Evolutionary conservation across 2,797 vertebrate genomes (phyloP).

Genomic region (Myoxocephalus aenaeus): DNA sequence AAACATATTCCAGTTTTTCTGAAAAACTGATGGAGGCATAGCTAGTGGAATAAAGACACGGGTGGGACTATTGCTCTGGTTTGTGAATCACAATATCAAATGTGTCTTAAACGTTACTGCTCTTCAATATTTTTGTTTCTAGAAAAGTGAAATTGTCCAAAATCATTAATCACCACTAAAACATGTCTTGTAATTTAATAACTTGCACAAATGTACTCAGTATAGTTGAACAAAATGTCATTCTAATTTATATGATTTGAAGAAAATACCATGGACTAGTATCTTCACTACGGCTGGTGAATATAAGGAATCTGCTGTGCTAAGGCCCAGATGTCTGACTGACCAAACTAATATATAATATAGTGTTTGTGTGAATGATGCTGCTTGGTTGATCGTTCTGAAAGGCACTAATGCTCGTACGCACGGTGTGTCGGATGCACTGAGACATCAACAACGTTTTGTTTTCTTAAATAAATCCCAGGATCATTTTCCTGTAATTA

Average conservation of each 20-base stretch:
- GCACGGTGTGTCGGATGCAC: constrained; percentile 27
- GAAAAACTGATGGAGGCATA: neutral
- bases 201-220: neutral
- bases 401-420: constrained; percentile 27
- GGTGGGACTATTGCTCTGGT: neutral
- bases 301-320: neutral
- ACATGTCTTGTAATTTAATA: neutral
- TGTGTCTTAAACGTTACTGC: neutral
- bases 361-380: constrained; percentile 17
- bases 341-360: constrained; percentile 13
- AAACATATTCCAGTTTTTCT: neutral
- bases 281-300: neutral
- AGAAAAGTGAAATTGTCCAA: neutral
- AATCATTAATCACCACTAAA: neutral
- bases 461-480: constrained; percentile 60
- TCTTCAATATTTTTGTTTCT: too few species aligned
- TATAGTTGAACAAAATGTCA: neutral
- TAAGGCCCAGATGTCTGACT: constrained; percentile 1
- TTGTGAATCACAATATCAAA: neutral
- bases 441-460: constrained; percentile 48
- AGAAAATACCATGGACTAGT: neutral
- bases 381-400: constrained; percentile 40
- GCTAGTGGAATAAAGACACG: neutral
- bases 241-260: neutral
- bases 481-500: constrained; percentile 55